Evolutionary conservation across 2,797 vertebrate species (phyloP), one percentile per base, ranked within the genome.

Genomic region (Xerus rutilus): DNA sequence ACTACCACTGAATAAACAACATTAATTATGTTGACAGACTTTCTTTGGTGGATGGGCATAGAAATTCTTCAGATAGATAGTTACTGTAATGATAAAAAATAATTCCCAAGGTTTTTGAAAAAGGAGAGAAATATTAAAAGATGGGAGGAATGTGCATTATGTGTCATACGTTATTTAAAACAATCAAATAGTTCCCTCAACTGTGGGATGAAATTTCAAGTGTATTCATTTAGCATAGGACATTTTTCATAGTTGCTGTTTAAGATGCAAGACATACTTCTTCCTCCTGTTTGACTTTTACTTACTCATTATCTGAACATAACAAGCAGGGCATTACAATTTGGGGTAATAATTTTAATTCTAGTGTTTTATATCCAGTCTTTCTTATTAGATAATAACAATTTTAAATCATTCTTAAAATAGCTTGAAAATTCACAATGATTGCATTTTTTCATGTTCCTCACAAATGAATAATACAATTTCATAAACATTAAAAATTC

Each of bases 21-120:
- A 77, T 49, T 90, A 87, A 84, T 95, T 88, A 85, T 79, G 28
- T 15, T 86, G 73, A 78, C 49, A 78, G 35, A n/a, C 81, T 82
- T 93, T 86, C n/a, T 59, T 77, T 39, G 9, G 14, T 69, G 5
- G 1, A 14, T 92, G 54, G 13, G 13, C 20, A 95, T 10, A 92
- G 64, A 35, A 77, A 88, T 91, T 92, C 62, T 88, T 92, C 7
- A 32, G 25, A 15, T 65, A 89, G 47, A 45, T 76, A 73, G 21
- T 30, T 70, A 39, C 3, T 74, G 5, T 82, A 93, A 74, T 84
- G 11, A 94, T 69, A 78, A 94, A 89, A 65, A 88, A 49, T 47
- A 49, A 90, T 67, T n/a, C 3, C 11, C 47, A 23, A 70, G 52
- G 10, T 21, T 76, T 35, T 47, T 59, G 25, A 69, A 74, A 92